phyloP scores from a whole-genome alignment of 2,888 invertebrate genomes.

The Geotrupes spiniger region DNA sequence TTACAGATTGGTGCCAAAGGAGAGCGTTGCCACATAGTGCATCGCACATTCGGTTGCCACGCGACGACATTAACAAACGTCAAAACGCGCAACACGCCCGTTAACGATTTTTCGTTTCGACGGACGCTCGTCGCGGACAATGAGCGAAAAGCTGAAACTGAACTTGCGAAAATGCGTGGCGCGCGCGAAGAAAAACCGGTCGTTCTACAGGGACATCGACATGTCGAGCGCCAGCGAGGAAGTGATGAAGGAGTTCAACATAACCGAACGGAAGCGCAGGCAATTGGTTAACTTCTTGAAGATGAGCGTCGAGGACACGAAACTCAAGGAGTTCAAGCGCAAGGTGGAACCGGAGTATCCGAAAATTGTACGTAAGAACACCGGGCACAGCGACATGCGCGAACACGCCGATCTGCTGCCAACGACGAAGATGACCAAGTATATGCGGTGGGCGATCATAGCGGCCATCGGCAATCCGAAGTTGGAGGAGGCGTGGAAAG shows the following conservation, averaged over 20 bases:
- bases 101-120: no score
- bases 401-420: constrained; percentile 57
- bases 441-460: constrained; percentile 61
- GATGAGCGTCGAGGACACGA: constrained; percentile 37
- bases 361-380: constrained; percentile 37
- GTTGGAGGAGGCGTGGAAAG: constrained; percentile 57
- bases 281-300: constrained; percentile 37
- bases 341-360: constrained; percentile 40
- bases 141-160: constrained; percentile 5
- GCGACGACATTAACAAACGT: no score
- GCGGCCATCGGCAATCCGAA: constrained; percentile 56
- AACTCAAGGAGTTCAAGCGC: constrained; percentile 37
- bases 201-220: constrained; percentile 23
- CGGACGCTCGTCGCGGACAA: no score
- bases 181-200: constrained; percentile 15
- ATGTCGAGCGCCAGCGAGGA: constrained; percentile 38
- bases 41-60: no score
- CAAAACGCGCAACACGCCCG: no score
- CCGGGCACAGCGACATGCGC: constrained; percentile 52
- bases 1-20: no score
- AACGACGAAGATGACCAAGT: constrained; percentile 60
- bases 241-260: constrained; percentile 38
- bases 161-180: constrained; percentile 21
- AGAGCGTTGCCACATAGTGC: no score
- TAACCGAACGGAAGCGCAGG: constrained; percentile 35